Evolutionary conservation across 2,113 vertebrate genomes (phyloP).

Genomic region (Istiophorus platypterus): DNA sequence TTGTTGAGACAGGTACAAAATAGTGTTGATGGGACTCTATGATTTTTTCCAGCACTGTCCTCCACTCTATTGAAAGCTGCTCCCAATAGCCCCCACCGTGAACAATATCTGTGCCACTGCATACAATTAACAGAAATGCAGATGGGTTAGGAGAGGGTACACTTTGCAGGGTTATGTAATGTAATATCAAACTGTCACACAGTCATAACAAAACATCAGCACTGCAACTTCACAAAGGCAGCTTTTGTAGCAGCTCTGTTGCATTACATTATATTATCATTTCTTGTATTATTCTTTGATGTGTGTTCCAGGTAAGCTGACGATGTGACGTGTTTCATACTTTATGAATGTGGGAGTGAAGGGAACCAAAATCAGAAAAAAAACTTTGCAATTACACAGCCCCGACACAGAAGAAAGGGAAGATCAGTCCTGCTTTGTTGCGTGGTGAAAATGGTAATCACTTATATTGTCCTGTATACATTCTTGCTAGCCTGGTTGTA

Average conservation of each 20-base stretch:
- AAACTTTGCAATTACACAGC: not conserved
- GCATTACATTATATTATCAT: not conserved
- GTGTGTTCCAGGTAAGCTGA: no score
- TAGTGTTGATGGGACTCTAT: not conserved
- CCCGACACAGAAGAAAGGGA: not conserved
- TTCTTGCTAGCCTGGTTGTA: not conserved
- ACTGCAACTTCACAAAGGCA: not conserved
- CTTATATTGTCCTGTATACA: not conserved
- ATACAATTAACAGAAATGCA: slow-evolving; percentile 20
- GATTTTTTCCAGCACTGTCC: not conserved
- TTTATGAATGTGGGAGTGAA: not conserved
- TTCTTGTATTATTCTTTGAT: not conserved
- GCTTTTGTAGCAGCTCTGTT: not conserved
- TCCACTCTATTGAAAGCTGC: slow-evolving; percentile 19
- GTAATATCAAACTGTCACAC: slow-evolving; percentile 3
- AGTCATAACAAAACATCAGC: not conserved
- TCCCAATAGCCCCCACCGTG: not conserved
- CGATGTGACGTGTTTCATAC: not conserved
- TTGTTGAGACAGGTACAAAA: not conserved
- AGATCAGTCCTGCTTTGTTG: no score
- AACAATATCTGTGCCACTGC: not conserved
- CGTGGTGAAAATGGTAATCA: not conserved
- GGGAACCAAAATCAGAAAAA: not conserved
- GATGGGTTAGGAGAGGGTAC: not conserved
- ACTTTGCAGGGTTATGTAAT: slow-evolving; percentile 25